Evolutionary conservation across 2,888 invertebrate genomes (phyloP).

Genomic region (Auanema sp.): DNA sequence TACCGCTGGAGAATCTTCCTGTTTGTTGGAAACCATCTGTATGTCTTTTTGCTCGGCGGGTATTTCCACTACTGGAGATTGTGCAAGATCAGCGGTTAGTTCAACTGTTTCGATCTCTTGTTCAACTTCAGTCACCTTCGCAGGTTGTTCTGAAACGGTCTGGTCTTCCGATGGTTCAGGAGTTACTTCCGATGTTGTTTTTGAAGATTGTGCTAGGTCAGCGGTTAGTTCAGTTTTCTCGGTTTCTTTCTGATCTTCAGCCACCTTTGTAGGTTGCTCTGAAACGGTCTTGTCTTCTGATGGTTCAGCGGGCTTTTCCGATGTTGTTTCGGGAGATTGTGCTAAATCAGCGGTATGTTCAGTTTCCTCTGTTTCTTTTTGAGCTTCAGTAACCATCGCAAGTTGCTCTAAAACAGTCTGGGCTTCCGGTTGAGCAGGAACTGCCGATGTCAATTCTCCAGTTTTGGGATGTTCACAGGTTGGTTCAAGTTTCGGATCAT

Average conservation of each 20-base stretch:
- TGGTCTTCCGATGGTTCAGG: not conserved
- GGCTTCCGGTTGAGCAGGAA: conserved; percentile 1
- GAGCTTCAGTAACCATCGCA: conserved; percentile 5
- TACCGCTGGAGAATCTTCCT: not conserved
- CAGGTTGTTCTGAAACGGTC: conserved; percentile 9
- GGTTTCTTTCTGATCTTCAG: not conserved
- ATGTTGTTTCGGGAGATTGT: no score
- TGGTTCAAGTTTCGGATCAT: not conserved
- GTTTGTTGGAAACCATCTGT: conserved; percentile 3
- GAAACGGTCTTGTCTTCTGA: conserved; percentile 6
- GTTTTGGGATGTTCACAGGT: not conserved
- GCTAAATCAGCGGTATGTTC: conserved; percentile 11
- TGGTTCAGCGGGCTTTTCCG: conserved; percentile 15
- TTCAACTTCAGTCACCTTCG: not conserved
- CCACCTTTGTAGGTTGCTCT: not conserved
- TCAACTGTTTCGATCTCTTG: no score
- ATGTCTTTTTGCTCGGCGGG: conserved; percentile 9
- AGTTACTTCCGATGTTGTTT: conserved; percentile 21
- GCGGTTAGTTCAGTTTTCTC: conserved; percentile 2
- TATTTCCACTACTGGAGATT: conserved; percentile 5
- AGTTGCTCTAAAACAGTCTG: conserved; percentile 1
- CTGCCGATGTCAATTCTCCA: not conserved
- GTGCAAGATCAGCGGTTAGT: no score
- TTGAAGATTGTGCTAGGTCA: conserved; percentile 9
- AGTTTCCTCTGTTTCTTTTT: conserved; percentile 12